Base-by-base conservation (phyloP, 2,888 invertebrate species). In the Tromatobia lineatoria region DNA sequence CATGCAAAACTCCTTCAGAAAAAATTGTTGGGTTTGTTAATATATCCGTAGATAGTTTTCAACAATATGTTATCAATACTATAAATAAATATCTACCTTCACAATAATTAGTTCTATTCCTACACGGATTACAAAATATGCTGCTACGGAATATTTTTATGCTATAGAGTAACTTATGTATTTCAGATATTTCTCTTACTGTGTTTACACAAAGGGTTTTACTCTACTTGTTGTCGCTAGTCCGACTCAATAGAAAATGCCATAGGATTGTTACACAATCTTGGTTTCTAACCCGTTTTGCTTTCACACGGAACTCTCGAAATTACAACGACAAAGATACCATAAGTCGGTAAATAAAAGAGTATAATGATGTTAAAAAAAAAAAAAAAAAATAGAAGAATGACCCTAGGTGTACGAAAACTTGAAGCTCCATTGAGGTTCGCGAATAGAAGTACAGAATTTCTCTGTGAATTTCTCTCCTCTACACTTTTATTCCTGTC, bases 361-460 rank as follows among this genome's bases (percentile, higher is more conserved):
- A 64, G 38, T 13, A 20, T 18, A 11, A 64, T 34, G 64, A 64
- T 18, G 10, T 3, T 20, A 38, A 2, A 18, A 18, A 64, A 64
- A 64, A 64, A 4, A 42, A 38, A 2, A 18, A 18, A 64, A 64
- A 64, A 64, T 64, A 42, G 42, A 64, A 38, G 64, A 38, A 38
- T 38, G 18, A 64, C 34, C 64, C 42, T 38, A 38, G 20, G 20
- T 11, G 38, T 38, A 38, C 18, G 34, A 64, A 61, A 64, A 64
- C 34, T 64, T 42, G 64, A 64, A 64, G 64, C 64, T 64, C 38
- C 38, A 64, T 18, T 11, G 38, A 64, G 34, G 64, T 64, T 64
- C 64, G 38, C 18, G 42, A 34, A 61, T 38, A 61, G 61, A n/a
- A 61, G 61, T 34, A 61, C 38, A 11, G 64, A 64, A 64, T 64